Base-by-base conservation (phyloP, 2,113 vertebrate species). In the Rhinolophus sinicus region DNA sequence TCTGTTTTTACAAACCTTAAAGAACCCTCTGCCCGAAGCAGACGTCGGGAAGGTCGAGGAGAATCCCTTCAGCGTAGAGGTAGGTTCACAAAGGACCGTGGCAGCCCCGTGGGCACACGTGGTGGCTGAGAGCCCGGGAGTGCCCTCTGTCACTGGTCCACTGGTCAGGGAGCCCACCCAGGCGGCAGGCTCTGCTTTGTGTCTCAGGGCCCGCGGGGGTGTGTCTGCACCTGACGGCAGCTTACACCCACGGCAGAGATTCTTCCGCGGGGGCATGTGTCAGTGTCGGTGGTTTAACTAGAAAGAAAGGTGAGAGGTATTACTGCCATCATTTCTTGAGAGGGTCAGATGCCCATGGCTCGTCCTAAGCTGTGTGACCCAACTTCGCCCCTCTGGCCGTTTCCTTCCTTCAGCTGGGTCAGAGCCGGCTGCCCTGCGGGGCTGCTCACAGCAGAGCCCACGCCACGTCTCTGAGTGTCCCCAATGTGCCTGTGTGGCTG, bases 1-100 rank as follows among this genome's bases (percentile, higher is more conserved):
- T 0, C 98, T 99, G 47, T 99, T 99, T 96, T 98, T 99, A 40
- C 99, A 99, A 93, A 99, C 99, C 52, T 98, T 99, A 73, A 99
- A 99, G 73, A 98, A 98, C 56, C 99, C 99, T 26, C 84, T 98
- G n/a, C 97, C 99, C 3, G 99, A 99, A 89, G 89, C 99, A 8
- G 99, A 99, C 92, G 95, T 97, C 40, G 99, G 99, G 90, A 99
- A 98, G 92, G 97, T 97, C 0, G 99, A 99, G 80, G 99, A 99
- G 44, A 98, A 96, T 24, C 90, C 98, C 19, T 97, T 98, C 62
- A 98, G 69, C 35, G 93, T 97, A 0, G 99, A 99, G 99, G 99
- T 99, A 69, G 85, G 98, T 26, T 15, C 56, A 2, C 14, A 2
- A 1, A 11, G 54, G n/a, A 22, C 50, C 6, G 21, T 3, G 8